Evolutionary conservation across 2,888 invertebrate species (phyloP).

Genomic region (Drosophila bunnanda): DNA sequence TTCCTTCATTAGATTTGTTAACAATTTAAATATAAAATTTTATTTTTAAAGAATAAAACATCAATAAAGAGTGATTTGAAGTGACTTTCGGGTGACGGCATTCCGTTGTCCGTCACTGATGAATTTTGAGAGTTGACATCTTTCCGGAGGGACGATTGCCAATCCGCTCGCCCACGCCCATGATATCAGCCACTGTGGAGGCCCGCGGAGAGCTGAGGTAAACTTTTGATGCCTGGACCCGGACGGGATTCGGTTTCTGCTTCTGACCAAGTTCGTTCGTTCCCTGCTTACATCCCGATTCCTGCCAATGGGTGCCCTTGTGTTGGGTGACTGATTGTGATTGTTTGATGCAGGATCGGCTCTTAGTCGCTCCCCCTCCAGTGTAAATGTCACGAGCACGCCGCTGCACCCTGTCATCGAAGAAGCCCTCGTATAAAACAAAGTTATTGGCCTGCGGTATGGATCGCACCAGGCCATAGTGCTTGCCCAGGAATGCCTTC

Average conservation of each 20-base stretch:
- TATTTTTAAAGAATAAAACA: too few species aligned
- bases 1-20: too few species aligned
- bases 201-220: too few species aligned
- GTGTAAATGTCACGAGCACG: not conserved
- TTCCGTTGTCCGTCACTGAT: not conserved
- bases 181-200: not conserved
- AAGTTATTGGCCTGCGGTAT: constrained; percentile 93
- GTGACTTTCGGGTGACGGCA: too few species aligned
- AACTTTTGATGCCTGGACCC: too few species aligned
- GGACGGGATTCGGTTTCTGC: not conserved
- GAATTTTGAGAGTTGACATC: not conserved
- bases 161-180: not conserved
- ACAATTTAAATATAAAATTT: too few species aligned
- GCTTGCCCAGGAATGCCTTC: constrained; percentile 91
- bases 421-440: constrained; percentile 92
- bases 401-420: constrained; percentile 77
- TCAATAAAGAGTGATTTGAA: too few species aligned
- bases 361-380: not conserved
- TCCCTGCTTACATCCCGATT: not conserved
- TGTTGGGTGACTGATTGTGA: not conserved
- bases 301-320: not conserved
- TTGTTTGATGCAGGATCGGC: not conserved
- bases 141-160: not conserved
- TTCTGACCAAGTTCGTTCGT: too few species aligned
- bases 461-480: constrained; percentile 88